These are phyloP conservation scores for Sepioteuthis lessoniana DNA, from an alignment of 2,888 invertebrate genomes.

Conservation along the genomic window DNA sequence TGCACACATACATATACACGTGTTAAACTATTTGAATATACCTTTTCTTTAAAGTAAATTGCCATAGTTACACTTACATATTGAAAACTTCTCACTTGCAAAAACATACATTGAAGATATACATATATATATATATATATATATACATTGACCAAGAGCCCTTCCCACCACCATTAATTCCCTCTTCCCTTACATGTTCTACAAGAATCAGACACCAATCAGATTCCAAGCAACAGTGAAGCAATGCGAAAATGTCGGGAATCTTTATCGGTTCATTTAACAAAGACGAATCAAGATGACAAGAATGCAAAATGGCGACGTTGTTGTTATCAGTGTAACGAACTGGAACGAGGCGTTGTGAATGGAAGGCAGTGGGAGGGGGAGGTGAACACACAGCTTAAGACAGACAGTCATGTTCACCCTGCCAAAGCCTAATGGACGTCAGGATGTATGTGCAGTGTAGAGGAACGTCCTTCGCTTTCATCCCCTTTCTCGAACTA, in stretches of 20 bases:
- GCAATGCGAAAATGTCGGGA: neutral
- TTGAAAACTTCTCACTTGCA: neutral
- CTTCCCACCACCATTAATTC: no score
- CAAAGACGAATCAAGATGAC: neutral
- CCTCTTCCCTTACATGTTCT: neutral
- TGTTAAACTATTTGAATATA: no score
- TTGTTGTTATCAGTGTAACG: neutral
- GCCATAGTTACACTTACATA: neutral
- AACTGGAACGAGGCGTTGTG: neutral
- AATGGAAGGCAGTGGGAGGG: neutral
- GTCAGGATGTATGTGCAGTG: neutral
- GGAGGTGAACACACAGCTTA: no score
- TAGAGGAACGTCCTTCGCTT: neutral
- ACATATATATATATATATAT: neutral
- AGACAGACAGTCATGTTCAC: neutral
- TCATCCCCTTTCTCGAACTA: no score
- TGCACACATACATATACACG: no score
- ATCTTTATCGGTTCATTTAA: neutral
- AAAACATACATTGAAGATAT: neutral
- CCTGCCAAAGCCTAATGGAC: neutral
- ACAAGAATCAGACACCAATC: neutral
- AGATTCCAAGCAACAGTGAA: neutral
- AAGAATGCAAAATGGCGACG: neutral
- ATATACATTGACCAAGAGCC: neutral
- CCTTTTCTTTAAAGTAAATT: no score